These are phyloP conservation scores for Holothuria scabra DNA, from an alignment of 53 echinoderm and acorn worm species.

Conservation along the genomic window DNA sequence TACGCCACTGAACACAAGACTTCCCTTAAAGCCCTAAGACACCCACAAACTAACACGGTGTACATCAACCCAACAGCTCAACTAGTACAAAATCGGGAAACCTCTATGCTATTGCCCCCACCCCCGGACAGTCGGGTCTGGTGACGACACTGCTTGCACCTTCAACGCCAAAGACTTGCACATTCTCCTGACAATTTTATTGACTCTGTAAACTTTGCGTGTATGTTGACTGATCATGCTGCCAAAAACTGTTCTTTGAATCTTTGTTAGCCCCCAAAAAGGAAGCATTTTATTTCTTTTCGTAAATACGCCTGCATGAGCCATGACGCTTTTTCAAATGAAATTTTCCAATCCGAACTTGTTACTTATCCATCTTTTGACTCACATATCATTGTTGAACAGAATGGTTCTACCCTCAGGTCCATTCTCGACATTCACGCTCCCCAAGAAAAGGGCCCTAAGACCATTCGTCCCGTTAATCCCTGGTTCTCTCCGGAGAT, in stretches of 20 bases:
- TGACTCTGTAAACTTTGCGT: background rate
- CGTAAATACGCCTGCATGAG: constrained; percentile 21
- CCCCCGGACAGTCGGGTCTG: too few species aligned
- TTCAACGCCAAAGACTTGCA: too few species aligned
- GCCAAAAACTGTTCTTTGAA: constrained; percentile 29
- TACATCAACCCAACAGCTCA: too few species aligned
- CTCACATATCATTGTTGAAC: background rate
- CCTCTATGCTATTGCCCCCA: too few species aligned
- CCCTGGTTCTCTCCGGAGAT: constrained; percentile 40
- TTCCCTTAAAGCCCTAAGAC: too few species aligned
- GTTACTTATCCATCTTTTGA: background rate
- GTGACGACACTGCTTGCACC: too few species aligned
- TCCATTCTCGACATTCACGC: constrained; percentile 29
- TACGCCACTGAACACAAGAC: too few species aligned
- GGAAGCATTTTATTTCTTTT: constrained; percentile 29
- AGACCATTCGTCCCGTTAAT: constrained; percentile 19
- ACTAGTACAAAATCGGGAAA: too few species aligned
- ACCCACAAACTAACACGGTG: too few species aligned
- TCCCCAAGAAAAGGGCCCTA: constrained; percentile 1
- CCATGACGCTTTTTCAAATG: constrained; percentile 41
- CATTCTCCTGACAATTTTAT: constrained; percentile 38
- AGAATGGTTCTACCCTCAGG: constrained; percentile 22
- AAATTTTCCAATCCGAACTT: constrained; percentile 13
- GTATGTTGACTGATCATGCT: constrained; percentile 33
- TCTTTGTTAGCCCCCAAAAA: constrained; percentile 11